Evolutionary conservation across 2,888 invertebrate genomes (phyloP), one percentile per base, ranked within the genome.

Genomic region (Dryocosmus kuriphilus): DNA sequence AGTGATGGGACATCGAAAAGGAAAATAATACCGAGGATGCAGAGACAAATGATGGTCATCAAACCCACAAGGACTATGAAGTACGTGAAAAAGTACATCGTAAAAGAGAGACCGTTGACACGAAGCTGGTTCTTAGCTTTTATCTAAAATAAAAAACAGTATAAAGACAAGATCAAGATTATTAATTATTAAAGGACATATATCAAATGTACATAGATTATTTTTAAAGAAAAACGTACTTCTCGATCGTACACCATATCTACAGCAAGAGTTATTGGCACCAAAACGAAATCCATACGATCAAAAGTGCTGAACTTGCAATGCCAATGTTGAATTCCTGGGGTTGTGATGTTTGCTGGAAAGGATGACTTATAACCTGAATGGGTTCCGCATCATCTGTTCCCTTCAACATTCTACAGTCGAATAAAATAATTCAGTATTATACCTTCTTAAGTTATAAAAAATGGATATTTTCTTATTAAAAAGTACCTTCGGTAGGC

Each of bases 171-270:
- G 35, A 73, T 41, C 41, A 6, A 16, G 41, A 41, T 41, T 16
- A 16, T 41, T 41, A 16, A 41, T 41, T 41, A 41, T 16, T 41
- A 16, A 16, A 16, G 5, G 16, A 41, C 14, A 30, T 8, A 41
- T 57, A 7, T 65, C 22, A 71, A 57, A 41, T 16, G 2, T 24
- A 35, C 24, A 24, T 24, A 35, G 38, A 24, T 24, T 41, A 19
- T 1, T 30, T 71, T 71, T 30, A 19, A 35, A 0, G 22, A 30
- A 51, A 61, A 78, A 77, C 91, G 90, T 88, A 97, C 97, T 94
- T 97, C 96, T 89, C 97, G 93, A 91, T 97, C 97, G 88, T 96
- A 95, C 0, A 97, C 97, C 91, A 97, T 95, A 85, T 96, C 96
- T 8, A 96, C 94, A 0, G 96, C 96, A 86, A 97, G 92, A 38